Base-by-base conservation (phyloP, 1,140 invertebrate species). In the Archivesica marissinica region DNA sequence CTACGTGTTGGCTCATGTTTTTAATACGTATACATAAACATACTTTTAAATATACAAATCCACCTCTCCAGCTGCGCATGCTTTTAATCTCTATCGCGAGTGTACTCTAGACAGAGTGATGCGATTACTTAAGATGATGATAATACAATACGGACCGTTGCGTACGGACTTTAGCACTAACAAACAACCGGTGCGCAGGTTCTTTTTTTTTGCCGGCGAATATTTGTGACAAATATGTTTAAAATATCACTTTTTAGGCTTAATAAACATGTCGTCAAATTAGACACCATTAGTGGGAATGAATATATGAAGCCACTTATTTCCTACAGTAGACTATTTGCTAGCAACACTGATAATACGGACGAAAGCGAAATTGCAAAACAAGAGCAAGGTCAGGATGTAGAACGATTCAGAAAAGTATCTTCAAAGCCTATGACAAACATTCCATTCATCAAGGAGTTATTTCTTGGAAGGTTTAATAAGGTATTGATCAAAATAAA, bases 381-480 rank as follows among this genome's bases (percentile, higher is more conserved):
- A 47, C 23, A 50, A 59, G 33, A 50, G 13, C 17, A 38, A 59
- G 76, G 41, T 76, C 52, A 79, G 17, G 80, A 79, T 61, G 41
- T 78, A 68, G 54, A 56, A 44, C 79, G 59, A 68, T 54, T 35
- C 56, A 47, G 54, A 35, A 47, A 50, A 4, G 64, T 30, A 20
- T 20, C 52, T 33, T 30, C 20, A 6, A 88, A 87, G 83, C 88
- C 87, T 2, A 23, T 82, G 35, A 89, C 81, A 77, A 90, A 90
- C 50, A 66, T 78, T 44, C 92, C 92, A 15, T 90, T 93, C 74
- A 82, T 86, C 0, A 90, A 91, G 82, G 89, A 91, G 64, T 64
- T 93, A 25, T 93, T 92, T 81, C 61, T 90, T 17, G 92, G 92
- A 61, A 89, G 86, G 76, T 90, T 92, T 87, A 90, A 92, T 54